Conservation (phyloP, 2,797 vertebrate genomes). For the Aratinga solstitialis region DNA sequence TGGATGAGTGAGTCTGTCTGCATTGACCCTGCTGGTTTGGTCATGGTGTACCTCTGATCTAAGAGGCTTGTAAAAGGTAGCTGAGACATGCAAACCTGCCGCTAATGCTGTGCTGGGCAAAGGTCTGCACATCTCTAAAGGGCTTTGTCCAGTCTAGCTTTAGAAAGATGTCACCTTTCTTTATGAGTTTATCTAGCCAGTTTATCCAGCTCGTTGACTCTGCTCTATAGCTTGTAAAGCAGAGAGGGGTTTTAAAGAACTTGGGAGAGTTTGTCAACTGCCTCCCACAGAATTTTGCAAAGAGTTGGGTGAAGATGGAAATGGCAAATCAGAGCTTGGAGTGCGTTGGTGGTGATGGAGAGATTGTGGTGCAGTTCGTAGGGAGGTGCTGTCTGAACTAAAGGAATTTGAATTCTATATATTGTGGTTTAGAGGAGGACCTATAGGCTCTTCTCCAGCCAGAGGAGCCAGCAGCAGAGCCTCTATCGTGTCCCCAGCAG, state of each 20-base stretch:
- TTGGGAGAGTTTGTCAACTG: background rate
- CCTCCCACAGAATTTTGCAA: background rate
- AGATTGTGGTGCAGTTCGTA: background rate
- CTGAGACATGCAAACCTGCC: background rate
- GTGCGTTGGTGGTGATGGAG: background rate
- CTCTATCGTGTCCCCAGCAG: background rate
- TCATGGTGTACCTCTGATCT: background rate
- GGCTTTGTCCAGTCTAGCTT: rapidly evolving
- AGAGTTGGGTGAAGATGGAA: background rate
- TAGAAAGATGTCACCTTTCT: background rate
- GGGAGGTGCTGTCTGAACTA: background rate
- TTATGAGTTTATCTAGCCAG: background rate
- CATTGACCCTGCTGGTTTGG: rapidly evolving
- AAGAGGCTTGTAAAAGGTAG: background rate
- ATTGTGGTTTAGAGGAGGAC: background rate
- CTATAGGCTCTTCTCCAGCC: background rate
- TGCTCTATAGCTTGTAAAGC: background rate
- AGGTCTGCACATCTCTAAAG: background rate
- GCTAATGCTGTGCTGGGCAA: background rate
- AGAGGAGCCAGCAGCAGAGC: background rate
- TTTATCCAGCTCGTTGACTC: background rate
- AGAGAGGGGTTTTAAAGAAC: background rate
- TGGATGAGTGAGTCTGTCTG: background rate
- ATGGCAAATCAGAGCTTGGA: background rate
- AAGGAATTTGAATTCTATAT: background rate